Conservation (phyloP, 2,797 vertebrate species). For the Tapirus indicus region DNA sequence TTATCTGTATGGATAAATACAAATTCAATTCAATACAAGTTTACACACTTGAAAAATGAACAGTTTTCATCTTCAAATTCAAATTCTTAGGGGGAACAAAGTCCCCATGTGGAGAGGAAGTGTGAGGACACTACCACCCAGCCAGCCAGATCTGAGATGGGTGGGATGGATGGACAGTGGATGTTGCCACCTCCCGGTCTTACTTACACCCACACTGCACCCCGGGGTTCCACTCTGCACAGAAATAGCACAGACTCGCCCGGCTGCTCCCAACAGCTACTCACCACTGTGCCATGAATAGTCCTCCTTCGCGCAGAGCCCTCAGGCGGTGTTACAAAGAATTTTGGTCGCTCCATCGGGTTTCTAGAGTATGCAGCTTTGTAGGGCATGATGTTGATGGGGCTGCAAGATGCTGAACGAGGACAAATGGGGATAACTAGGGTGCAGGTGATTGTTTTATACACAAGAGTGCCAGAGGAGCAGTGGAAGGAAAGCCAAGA, state of each 20-base stretch:
- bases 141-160: neutral
- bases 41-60: neutral
- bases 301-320: conserved; percentile 88
- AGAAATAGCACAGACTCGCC: conserved; percentile 21
- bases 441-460: conserved; percentile 86
- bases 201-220: neutral
- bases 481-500: conserved; percentile 86
- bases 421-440: conserved; percentile 99
- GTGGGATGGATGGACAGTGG: neutral
- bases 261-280: conserved; percentile 56
- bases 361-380: conserved; percentile 93
- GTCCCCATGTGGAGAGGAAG: neutral
- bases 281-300: conserved; percentile 84
- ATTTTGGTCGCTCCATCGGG: conserved; percentile 89
- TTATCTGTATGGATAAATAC: neutral
- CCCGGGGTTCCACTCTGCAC: neutral
- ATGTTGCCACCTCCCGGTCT: neutral
- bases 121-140: neutral
- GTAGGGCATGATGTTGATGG: conserved; percentile 95
- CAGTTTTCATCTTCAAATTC: neutral
- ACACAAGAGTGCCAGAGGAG: conserved; percentile 86
- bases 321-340: conserved; percentile 89
- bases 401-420: conserved; percentile 99
- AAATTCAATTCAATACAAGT: too few species aligned
- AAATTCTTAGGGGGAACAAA: neutral